Evolutionary conservation across 2,888 invertebrate species (phyloP).

Genomic region (Anaspis maculata): DNA sequence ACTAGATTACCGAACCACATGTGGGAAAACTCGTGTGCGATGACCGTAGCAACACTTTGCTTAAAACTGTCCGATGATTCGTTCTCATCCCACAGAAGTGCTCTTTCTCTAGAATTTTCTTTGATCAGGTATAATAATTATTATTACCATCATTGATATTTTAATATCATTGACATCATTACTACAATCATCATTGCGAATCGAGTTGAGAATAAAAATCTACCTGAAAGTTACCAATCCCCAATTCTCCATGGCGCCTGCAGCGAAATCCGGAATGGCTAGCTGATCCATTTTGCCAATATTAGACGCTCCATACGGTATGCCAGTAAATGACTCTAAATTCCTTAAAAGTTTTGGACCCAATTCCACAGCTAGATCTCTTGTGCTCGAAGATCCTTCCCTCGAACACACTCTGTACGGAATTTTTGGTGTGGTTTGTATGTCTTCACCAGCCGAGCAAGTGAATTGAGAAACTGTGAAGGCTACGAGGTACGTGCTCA

Average conservation of each 20-base stretch:
- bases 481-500: slow-evolving; percentile 84
- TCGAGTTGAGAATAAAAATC: too few species aligned
- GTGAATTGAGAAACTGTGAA: slow-evolving; percentile 73
- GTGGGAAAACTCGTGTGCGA: slow-evolving; percentile 74
- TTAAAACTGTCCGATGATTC: slow-evolving; percentile 50
- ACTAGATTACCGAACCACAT: slow-evolving; percentile 78
- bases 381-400: slow-evolving; percentile 8
- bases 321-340: slow-evolving; percentile 19
- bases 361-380: slow-evolving; percentile 17
- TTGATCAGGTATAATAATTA: slow-evolving; percentile 28
- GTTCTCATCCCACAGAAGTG: slow-evolving; percentile 44
- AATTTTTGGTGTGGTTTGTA: slow-evolving; percentile 2
- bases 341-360: slow-evolving; percentile 16
- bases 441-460: neutral
- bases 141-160: neutral
- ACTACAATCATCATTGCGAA: too few species aligned
- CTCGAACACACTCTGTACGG: slow-evolving; percentile 23
- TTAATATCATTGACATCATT: too few species aligned
- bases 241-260: slow-evolving; percentile 92
- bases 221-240: slow-evolving; percentile 77
- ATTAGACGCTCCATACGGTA: slow-evolving; percentile 23
- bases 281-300: slow-evolving; percentile 70
- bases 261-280: slow-evolving; percentile 76
- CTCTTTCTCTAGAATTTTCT: too few species aligned
- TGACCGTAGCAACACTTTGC: slow-evolving; percentile 56